Base-by-base conservation (phyloP, 2,888 invertebrate genomes). In the Epicampocera succincta region DNA sequence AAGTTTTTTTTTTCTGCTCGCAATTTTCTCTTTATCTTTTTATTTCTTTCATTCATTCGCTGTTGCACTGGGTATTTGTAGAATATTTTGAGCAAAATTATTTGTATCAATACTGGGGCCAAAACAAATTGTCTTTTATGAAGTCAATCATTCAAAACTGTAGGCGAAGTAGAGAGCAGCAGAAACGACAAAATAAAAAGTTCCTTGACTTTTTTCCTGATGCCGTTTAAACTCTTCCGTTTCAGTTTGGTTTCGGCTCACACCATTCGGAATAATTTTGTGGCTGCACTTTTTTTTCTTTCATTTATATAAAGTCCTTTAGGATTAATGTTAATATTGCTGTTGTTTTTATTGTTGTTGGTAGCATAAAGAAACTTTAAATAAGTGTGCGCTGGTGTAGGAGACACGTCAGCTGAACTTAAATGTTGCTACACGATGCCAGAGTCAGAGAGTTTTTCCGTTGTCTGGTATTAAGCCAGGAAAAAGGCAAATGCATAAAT, bases 111-210 rank as follows among this genome's bases (percentile, higher is more conserved):
- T 78, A 78, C 66, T 52, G 38, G 11, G 21, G 48, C 71, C 56
- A 8, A 56, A 42, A 50, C 58, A 78, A 78, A 72, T 58, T 72
- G 44, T 66, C 69, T 73, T 58, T 74, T 78, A 50, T 74, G 77
- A 74, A 82, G 78, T 82, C 82, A 78, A 82, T 82, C 82, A 82
- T 82, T 82, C 71, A 75, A 75, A 71, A 65, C 74, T 71, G 46
- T 11, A 60, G 78, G 78, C 74, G 44, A 69, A 38, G 25, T 44
- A 9, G 17, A 17, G 29, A 29, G 29, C 33, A 33, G 5, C 25
- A 42, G 12, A 66, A 63, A 69, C 5, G 71, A 68, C 12, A 12
- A 25, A 72, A 68, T 61, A 44, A 54, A 61, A 44, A 80, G 60
- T 66, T 75, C 42, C 42, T 44, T 60, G 38, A 40, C 46, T 17